Evolutionary conservation across 2,113 vertebrate species (phyloP), one percentile per base, ranked within the genome.

Genomic region (Leucosticte australis): DNA sequence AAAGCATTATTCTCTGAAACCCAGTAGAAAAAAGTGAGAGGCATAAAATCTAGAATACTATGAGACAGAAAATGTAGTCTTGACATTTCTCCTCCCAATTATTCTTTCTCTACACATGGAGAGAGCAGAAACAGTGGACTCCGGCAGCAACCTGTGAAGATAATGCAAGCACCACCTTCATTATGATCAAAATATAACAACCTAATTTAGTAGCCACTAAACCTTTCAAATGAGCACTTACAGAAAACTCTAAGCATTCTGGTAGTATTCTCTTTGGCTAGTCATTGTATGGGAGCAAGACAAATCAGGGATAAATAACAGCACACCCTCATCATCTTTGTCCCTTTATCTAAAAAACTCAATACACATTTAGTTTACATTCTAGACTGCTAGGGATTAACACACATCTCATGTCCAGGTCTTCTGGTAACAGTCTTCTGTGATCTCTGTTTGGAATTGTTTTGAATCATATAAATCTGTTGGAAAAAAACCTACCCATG

Each of bases 401-500:
- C 15, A 74, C 6, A 12, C 33, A 87, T 16, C 19, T 42, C 4
- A 2, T 11, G 12, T 41, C 10, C 28, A 71, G 5, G 52, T 53
- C 67, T 86, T 83, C 28, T 79, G 8, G 6, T 26, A 74, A 60
- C 4, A 70, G 24, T 55, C 7, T 31, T 71, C 42, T 46, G 13
- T 70, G 19, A 83, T 37, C 46, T 83, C 19, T 7, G 2, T 1
- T 35, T 41, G 15, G 27, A 27, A 33, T 46, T 73, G 64, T 63
- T 90, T 35, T 55, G 4, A 83, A 65, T 9, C 12, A 67, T 7
- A 35, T 3, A 23, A 50, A 73, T 42, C 39, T 59, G 22, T 31
- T 6, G 15, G 1, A 56, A 65, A 78, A 81, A 1, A 0, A 2
- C 5, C 3, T 60, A 35, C 7, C 19, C 4, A 3, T 26, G 6